phyloP scores from a whole-genome alignment of 2,797 vertebrate genomes.

The Acanthurus lineatus region DNA sequence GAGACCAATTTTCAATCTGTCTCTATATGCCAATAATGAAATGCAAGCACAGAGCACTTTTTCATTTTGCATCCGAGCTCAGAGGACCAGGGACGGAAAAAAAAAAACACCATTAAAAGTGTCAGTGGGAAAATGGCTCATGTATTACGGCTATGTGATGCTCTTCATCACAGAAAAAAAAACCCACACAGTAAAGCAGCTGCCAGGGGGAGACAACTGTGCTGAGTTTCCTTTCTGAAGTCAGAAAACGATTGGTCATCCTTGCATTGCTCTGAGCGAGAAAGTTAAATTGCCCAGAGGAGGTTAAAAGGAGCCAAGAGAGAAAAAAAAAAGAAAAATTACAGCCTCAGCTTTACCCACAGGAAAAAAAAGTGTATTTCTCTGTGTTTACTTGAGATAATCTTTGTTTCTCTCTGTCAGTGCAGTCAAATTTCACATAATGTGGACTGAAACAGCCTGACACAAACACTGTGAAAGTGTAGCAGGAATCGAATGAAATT shows the following conservation, averaged over 20 bases:
- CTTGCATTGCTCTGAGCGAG: background rate
- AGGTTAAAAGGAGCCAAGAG: background rate
- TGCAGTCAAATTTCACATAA: slow-evolving; percentile 4
- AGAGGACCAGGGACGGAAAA: slow-evolving; percentile 21
- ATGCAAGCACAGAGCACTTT: slow-evolving; percentile 46
- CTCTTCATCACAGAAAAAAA: slow-evolving; percentile 65
- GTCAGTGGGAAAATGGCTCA: slow-evolving; percentile 60
- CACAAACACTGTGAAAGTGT: background rate
- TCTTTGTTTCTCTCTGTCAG: slow-evolving; percentile 20
- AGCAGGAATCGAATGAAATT: background rate
- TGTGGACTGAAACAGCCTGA: background rate
- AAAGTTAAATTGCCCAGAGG: background rate
- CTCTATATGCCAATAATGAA: slow-evolving; percentile 58
- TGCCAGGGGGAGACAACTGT: slow-evolving; percentile 8
- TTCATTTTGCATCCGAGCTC: slow-evolving; percentile 61
- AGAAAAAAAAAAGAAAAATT: background rate
- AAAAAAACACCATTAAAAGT: slow-evolving; percentile 55
- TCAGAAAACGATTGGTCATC: slow-evolving; percentile 30
- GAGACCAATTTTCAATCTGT: slow-evolving; percentile 52
- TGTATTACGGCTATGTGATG: slow-evolving; percentile 59
- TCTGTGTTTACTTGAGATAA: background rate
- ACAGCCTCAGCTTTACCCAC: slow-evolving; percentile 2
- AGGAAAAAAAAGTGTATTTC: slow-evolving; percentile 5
- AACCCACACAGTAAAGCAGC: slow-evolving; percentile 49
- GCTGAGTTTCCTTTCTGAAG: slow-evolving; percentile 22